These are phyloP conservation scores for Onychomys arenicola DNA, from an alignment of 2,797 vertebrate species.

Conservation along the genomic window DNA sequence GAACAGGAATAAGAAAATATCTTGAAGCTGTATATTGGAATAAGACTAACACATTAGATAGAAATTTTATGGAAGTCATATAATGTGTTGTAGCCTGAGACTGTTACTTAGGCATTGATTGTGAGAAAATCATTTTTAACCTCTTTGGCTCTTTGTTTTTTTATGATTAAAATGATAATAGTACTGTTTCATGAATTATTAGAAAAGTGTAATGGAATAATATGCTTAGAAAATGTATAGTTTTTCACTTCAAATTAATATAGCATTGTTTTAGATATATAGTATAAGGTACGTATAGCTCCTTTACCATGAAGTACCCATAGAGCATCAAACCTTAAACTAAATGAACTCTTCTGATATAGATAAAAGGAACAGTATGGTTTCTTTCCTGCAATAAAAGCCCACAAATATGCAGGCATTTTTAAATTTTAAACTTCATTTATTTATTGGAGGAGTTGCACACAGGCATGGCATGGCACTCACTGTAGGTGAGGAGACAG, in stretches of 20 bases:
- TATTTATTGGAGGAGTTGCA: background rate
- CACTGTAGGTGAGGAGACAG: background rate
- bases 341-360: background rate
- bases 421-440: background rate
- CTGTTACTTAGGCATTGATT: background rate
- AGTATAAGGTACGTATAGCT: background rate
- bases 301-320: background rate
- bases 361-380: background rate
- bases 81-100: background rate
- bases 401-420: background rate
- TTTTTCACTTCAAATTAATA: constrained; percentile 19
- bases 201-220: constrained; percentile 2
- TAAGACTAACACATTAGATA: background rate
- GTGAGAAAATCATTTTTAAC: background rate
- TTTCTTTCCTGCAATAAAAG: background rate
- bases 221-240: background rate
- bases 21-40: background rate
- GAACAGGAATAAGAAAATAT: background rate
- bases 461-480: background rate
- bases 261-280: background rate
- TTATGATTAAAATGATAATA: constrained; percentile 41
- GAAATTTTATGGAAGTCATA: background rate
- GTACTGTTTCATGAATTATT: background rate
- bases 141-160: background rate
- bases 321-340: background rate